Evolutionary conservation across 2,888 invertebrate genomes (phyloP), one percentile per base, ranked within the genome.

Genomic region (Margaritifera margaritifera): DNA sequence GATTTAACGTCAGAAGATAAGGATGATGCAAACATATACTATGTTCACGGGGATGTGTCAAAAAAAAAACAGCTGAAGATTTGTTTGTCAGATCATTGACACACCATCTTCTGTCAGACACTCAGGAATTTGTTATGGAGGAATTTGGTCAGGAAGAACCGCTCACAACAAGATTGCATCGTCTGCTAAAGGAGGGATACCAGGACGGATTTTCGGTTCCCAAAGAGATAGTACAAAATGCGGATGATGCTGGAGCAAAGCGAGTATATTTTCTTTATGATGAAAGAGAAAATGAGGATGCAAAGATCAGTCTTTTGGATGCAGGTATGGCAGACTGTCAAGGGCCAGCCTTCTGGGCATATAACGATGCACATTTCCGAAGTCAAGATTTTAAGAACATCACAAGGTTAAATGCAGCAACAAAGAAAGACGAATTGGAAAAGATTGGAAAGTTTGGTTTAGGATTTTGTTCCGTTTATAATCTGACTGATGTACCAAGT

Each of bases 381-480:
- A 81, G 84, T 55, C 74, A 80, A 20, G 88, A 89, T 72, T 86
- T 88, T 56, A 77, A 79, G 52, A 86, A 87, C 71, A 86, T 88
- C 20, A 84, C 79, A 27, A 85, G 83, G 71, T 76, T 88, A n/a
- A 81, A 83, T 66, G 86, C 85, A 19, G 87, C 84, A 5, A 86
- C 86, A 5, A 88, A 88, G 68, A 79, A 80, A n/a, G n/a, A n/a
- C n/a, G n/a, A n/a, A n/a, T n/a, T n/a, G n/a, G n/a, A n/a, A n/a
- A n/a, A n/a, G n/a, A 66, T 88, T 61, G 88, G 88, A 19, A 79
- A 84, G 60, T 88, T 87, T 79, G 88, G 88, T 22, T 78, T 88
- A 8, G 88, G 88, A 4, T 88, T 88, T 77, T 87, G 87, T 67
- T 79, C 86, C 19, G 86, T 88, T n/a, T 88, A 88, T 71, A 88